A percentile compares a stretch with the other conserved stretches of the same genome.
phyloP scores from a whole-genome alignment of 2,113 vertebrate genomes.

The human region GRCh38 chrX:145843001-145843500 shows the following conservation, averaged over 20 bases:
- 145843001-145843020: neutral
- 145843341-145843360: conserved; percentile 6
- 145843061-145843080: neutral
- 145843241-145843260: conserved; percentile 71
- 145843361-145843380: conserved; percentile 62
- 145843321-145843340: conserved; percentile 43
- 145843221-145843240: conserved; percentile 52
- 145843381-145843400: neutral
- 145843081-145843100: neutral
- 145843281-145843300: conserved; percentile 32
- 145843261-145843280: conserved; percentile 65
- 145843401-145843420: conserved; percentile 30
- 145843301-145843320: conserved; percentile 61
- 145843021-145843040: neutral
- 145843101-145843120: neutral
- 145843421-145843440: conserved; percentile 26
- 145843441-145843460: neutral
- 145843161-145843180: conserved; percentile 54
- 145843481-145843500: neutral
- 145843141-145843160: conserved; percentile 46
- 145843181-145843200: conserved; percentile 43
- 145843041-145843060: conserved; percentile 17
- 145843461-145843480: neutral
- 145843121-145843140: conserved; percentile 31
- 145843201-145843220: conserved; percentile 58